Evolutionary conservation across 1,140 invertebrate species (phyloP).

Genomic region (Berghia stephanieae): DNA sequence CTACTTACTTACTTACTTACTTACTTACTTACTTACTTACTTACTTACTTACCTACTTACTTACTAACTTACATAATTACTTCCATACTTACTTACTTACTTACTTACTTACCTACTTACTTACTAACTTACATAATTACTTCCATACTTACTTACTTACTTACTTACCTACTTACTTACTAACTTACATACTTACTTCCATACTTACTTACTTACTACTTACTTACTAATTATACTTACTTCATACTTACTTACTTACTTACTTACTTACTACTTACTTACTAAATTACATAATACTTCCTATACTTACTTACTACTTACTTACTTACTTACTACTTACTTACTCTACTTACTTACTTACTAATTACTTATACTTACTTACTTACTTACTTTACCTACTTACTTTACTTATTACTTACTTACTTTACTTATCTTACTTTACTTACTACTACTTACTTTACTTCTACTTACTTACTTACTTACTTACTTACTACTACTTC

Average conservation of each 20-base stretch:
- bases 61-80: slow-evolving; percentile 13
- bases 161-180: slow-evolving; percentile 17
- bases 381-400: no score
- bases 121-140: slow-evolving; percentile 13
- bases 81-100: slow-evolving; percentile 13
- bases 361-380: no score
- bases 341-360: no score
- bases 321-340: no score
- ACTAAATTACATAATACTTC: no score
- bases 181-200: slow-evolving; percentile 13
- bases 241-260: not conserved
- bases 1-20: slow-evolving; percentile 17
- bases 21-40: slow-evolving; percentile 18
- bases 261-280: not conserved
- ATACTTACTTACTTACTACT: not conserved
- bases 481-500: no score
- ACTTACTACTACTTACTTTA: no score
- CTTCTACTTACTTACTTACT: no score
- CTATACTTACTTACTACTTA: no score
- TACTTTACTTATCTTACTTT: no score
- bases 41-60: slow-evolving; percentile 11
- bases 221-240: no score
- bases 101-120: slow-evolving; percentile 16
- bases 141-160: slow-evolving; percentile 12
- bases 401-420: no score